Percentiles rank a stretch among this genome's conserved stretches.
Evolutionary conservation across 2,113 vertebrate genomes (phyloP).

Genomic region (Plecotus auritus): DNA sequence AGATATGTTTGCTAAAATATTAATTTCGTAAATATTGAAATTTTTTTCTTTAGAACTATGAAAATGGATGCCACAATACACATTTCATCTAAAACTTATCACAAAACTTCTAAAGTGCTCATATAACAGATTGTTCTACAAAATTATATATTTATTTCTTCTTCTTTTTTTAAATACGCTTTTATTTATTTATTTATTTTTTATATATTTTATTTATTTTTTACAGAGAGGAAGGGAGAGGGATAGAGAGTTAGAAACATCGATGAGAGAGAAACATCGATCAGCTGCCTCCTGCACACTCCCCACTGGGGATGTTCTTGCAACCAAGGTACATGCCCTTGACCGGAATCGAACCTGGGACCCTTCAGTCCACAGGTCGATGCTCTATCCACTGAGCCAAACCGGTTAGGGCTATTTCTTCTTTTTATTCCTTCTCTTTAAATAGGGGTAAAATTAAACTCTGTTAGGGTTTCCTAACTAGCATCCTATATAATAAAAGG

Average conservation of each 20-base stretch:
- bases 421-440: neutral
- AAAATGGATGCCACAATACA: neutral
- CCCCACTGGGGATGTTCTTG: too few species aligned
- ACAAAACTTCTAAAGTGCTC: neutral
- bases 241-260: too few species aligned
- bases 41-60: neutral
- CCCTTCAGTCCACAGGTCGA: too few species aligned
- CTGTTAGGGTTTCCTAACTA: neutral
- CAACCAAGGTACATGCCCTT: too few species aligned
- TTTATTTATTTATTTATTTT: too few species aligned
- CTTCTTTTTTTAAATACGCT: neutral
- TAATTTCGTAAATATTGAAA: neutral
- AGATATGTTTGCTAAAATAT: conserved; percentile 13
- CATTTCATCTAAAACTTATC: neutral
- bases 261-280: too few species aligned
- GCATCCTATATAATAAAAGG: neutral
- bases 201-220: too few species aligned
- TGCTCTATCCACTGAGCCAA: too few species aligned
- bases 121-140: neutral
- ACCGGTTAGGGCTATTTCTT: too few species aligned
- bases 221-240: too few species aligned
- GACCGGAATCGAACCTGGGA: too few species aligned
- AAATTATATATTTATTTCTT: neutral
- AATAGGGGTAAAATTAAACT: neutral
- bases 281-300: too few species aligned